These are phyloP conservation scores for Spinus olivaceus DNA, from an alignment of 2,797 vertebrate species.

Conservation along the genomic window DNA sequence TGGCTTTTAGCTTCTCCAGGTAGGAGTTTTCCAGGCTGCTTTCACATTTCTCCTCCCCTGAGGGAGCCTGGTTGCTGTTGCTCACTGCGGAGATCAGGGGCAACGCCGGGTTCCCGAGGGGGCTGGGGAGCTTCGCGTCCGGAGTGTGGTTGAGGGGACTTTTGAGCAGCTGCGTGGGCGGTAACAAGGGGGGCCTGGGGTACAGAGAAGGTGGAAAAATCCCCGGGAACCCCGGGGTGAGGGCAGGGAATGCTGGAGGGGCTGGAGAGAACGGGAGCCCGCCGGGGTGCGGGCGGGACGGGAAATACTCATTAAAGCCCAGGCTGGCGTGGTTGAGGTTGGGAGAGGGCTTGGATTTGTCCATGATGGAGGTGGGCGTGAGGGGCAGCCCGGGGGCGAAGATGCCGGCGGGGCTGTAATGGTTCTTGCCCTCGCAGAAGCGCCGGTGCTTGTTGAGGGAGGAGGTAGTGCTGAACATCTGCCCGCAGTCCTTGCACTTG, in stretches of 20 bases:
- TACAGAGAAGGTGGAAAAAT: constrained; percentile 95
- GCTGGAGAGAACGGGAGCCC: constrained; percentile 86
- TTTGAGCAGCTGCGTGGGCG: constrained; percentile 90
- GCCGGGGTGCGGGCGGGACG: constrained; percentile 87
- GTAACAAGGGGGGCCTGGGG: constrained; percentile 91
- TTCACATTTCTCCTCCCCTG: constrained; percentile 81
- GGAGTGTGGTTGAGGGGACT: constrained; percentile 86
- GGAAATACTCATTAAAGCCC: constrained; percentile 92
- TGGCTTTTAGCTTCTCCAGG: constrained; percentile 84
- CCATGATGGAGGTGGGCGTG: constrained; percentile 89
- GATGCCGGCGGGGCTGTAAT: constrained; percentile 86
- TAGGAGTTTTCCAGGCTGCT: constrained; percentile 81
- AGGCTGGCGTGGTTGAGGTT: constrained; percentile 86
- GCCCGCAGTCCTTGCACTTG: constrained; percentile 84
- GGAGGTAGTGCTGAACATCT: constrained; percentile 86
- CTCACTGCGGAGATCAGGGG: constrained; percentile 85
- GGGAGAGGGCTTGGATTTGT: constrained; percentile 88
- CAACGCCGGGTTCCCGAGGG: constrained; percentile 83
- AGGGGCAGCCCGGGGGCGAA: constrained; percentile 90
- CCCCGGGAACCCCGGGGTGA: constrained; percentile 91
- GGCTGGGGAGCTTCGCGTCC: constrained; percentile 90
- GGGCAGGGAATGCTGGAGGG: constrained; percentile 85
- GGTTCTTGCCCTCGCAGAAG: constrained; percentile 86
- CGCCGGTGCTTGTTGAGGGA: constrained; percentile 86
- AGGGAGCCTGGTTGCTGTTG: constrained; percentile 69